Evolutionary conservation across 2,888 invertebrate genomes (phyloP).

Genomic region (Dynastes hyllus): DNA sequence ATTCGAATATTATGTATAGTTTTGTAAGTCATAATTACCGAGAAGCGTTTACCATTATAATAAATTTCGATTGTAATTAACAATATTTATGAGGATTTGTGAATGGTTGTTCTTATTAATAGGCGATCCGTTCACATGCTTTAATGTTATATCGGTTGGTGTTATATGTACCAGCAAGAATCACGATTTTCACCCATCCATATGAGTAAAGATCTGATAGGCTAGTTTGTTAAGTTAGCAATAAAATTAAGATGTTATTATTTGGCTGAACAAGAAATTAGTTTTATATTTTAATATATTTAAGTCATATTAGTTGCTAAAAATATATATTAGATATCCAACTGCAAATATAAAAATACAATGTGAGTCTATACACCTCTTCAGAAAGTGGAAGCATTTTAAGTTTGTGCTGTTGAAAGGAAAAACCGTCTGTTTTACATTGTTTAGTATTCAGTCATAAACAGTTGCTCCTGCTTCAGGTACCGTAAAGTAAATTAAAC

Average conservation of each 20-base stretch:
- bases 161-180: slow-evolving; percentile 5
- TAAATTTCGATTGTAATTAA: slow-evolving; percentile 45
- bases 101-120: slow-evolving; percentile 37
- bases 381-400: too few relatives aligned
- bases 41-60: slow-evolving; percentile 43
- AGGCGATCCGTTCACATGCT: slow-evolving; percentile 32
- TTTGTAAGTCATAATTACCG: slow-evolving; percentile 41
- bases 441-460: too few relatives aligned
- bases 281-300: too few relatives aligned
- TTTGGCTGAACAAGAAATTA: not conserved
- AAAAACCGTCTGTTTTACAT: too few relatives aligned
- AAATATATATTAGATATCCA: too few relatives aligned
- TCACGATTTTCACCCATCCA: slow-evolving; percentile 18
- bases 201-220: not conserved
- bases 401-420: too few relatives aligned
- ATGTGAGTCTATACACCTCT: too few relatives aligned
- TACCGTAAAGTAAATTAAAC: too few relatives aligned
- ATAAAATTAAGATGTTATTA: slow-evolving; percentile 3
- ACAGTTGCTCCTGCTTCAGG: too few relatives aligned
- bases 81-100: slow-evolving; percentile 42
- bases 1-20: slow-evolving; percentile 42
- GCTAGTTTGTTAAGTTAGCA: not conserved
- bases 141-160: slow-evolving; percentile 7
- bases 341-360: too few relatives aligned
- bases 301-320: not conserved